Base-by-base conservation (phyloP, 2,888 invertebrate species). In the Ennomos quercinarius region DNA sequence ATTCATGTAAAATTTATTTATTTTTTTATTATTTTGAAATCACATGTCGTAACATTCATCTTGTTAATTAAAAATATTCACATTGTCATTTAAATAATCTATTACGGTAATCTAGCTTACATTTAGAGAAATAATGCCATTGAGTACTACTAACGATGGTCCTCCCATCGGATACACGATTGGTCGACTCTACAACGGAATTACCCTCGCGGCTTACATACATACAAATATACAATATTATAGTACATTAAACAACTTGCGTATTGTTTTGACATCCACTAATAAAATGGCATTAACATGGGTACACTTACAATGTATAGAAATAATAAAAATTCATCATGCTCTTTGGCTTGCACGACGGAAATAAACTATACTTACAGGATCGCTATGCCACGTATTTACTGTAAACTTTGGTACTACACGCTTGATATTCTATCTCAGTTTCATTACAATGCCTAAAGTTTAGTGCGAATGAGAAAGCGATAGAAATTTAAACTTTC, bases 51-150 rank as follows among this genome's bases (percentile, higher is more conserved):
- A 93, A 92, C 94, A 94, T 94, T 94, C 93, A 94, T 94, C 91
- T 94, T 93, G 91, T 89, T 83, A 93, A 93, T 93, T 94, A 94
- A 93, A 93, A 93, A 94, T 94, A 94, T 94, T 94, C 93, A 94
- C 94, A 94, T 93, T 94, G 92, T 93, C 93, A 93, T 93, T 93
- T 91, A 90, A 92, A 93, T 93, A 93, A 92, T 93, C 93, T 93
- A 93, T 93, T 92, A 91, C 91, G 88, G 93, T 92, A 89, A 84
- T 89, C 93, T 93, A 93, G 93, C 91, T 91, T 91, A 91, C 64
- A 86, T 71, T 86, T 88, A 90, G 86, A 91, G 90, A 91, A 91
- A 89, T 91, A 92, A 92, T 91, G 91, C 91, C 92, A 89, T 89
- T 85, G 88, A 86, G 86, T 86, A 87, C 88, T 89, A 88, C 84